Base-by-base conservation (phyloP, 2,797 vertebrate species). In the Notoglanidium macrostoma region DNA sequence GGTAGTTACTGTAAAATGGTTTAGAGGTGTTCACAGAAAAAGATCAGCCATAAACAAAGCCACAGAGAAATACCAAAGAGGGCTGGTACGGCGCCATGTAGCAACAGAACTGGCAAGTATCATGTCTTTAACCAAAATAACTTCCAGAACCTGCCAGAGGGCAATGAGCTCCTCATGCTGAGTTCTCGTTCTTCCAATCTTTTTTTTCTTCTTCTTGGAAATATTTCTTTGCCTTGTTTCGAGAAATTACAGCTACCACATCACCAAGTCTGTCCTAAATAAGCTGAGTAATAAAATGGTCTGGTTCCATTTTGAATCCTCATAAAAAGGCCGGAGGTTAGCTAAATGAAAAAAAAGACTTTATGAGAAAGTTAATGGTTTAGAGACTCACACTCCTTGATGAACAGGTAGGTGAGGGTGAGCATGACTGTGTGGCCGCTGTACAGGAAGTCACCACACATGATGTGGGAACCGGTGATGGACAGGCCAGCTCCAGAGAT, bases 371-470 rank as follows among this genome's bases (percentile, higher is more conserved):
- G 49, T 23, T 15, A 23, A 67, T 32, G 54, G 12, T 51, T 26
- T 17, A 44, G 44, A 54, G 40, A 95, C 98, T 97, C 94, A 99
- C 98, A 99, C 94, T 99, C 98, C 91, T 99, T 99, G 93, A 99
- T 98, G 95, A 99, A 99, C 88, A 99, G 94, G 88, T 99, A 99
- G 14, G 97, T 98, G 87, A 99, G 96, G 0, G 98, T 99, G 92
- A 99, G 96, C 89, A 97, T 95, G 87, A 99, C 98, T 0, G 98
- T 99, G 93, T 99, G 98, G 35, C 98, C 98, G 5, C 98, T 99
- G 92, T 98, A 99, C 76, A 99, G 95, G 91, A 98, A 99, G 93
- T 99, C 98, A 89, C 98, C 98, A 0, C 98, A 99, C 88, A 99
- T 90, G 91, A 98, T 96, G 88, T 99, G 98, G 0, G 98, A 98